Percentiles rank a stretch among this genome's conserved stretches.
Conservation (phyloP, 2,797 vertebrate species). For the Lepilemur septentrionalis region DNA sequence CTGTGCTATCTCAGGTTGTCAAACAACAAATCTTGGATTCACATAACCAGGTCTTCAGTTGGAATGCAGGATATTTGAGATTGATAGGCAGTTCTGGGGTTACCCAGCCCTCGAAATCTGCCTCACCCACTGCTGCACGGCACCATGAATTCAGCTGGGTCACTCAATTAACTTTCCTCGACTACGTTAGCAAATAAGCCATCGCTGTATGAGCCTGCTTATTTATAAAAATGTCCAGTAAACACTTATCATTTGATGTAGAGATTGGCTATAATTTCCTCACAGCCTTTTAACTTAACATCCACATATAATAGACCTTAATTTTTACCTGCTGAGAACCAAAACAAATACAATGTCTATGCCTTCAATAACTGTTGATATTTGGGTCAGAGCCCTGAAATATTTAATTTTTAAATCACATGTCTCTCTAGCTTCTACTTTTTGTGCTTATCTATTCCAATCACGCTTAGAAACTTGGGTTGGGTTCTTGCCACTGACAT, state of each 20-base stretch:
- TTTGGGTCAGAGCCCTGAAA: too few species aligned
- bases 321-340: not conserved
- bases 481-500: not conserved
- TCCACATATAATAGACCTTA: not conserved
- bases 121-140: not conserved
- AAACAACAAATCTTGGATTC: not conserved
- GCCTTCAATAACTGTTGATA: too few species aligned
- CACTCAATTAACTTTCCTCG: not conserved
- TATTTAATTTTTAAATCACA: too few species aligned
- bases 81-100: not conserved
- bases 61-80: not conserved
- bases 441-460: not conserved
- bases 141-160: not conserved
- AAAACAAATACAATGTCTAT: rapidly evolving
- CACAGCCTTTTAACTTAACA: not conserved
- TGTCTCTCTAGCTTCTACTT: not conserved
- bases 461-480: not conserved
- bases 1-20: not conserved
- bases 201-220: rapidly evolving
- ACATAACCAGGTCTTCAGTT: not conserved
- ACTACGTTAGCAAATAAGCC: not conserved
- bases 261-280: not conserved
- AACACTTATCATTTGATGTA: not conserved
- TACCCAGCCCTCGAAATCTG: not conserved
- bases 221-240: not conserved